Conservation (phyloP, 2,113 vertebrate genomes). For the Hippocampus comes region DNA sequence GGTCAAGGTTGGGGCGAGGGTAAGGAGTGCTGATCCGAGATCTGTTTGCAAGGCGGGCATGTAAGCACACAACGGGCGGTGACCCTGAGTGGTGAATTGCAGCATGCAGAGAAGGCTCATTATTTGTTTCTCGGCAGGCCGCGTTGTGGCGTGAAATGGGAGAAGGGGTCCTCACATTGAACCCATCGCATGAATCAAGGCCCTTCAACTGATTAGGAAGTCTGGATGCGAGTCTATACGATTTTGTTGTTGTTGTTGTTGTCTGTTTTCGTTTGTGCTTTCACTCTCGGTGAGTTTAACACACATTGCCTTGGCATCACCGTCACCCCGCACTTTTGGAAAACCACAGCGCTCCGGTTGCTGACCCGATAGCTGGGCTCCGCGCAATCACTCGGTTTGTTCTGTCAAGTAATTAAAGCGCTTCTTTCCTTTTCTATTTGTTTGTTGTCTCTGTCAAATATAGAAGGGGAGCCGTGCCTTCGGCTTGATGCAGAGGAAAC, state of each 20-base stretch:
- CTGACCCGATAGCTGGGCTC: conserved; percentile 55
- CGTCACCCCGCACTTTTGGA: conserved; percentile 58
- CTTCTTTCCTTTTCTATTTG: conserved; percentile 54
- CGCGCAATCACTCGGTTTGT: conserved; percentile 71
- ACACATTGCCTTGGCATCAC: conserved; percentile 63
- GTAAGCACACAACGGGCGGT: conserved; percentile 62
- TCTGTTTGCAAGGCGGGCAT: conserved; percentile 66
- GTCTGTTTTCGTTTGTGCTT: conserved; percentile 9
- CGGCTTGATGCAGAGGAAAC: conserved; percentile 54
- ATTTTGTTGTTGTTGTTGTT: background rate
- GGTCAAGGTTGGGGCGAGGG: conserved; percentile 70
- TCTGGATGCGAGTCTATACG: conserved; percentile 31
- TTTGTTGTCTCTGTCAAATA: conserved; percentile 52
- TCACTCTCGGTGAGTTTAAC: conserved; percentile 44
- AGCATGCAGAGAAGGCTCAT: conserved; percentile 40
- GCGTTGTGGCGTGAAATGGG: conserved; percentile 50
- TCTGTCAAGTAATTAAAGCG: conserved; percentile 71
- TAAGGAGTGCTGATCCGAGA: conserved; percentile 57
- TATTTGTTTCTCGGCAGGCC: conserved; percentile 56
- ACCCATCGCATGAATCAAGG: conserved; percentile 56
- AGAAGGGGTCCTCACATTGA: conserved; percentile 50
- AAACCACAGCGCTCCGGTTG: conserved; percentile 63
- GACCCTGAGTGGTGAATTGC: conserved; percentile 59
- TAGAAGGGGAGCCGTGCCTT: conserved; percentile 58
- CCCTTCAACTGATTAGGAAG: conserved; percentile 59